Conservation (phyloP, 2,888 invertebrate species). For the Cephonodes hylas region DNA sequence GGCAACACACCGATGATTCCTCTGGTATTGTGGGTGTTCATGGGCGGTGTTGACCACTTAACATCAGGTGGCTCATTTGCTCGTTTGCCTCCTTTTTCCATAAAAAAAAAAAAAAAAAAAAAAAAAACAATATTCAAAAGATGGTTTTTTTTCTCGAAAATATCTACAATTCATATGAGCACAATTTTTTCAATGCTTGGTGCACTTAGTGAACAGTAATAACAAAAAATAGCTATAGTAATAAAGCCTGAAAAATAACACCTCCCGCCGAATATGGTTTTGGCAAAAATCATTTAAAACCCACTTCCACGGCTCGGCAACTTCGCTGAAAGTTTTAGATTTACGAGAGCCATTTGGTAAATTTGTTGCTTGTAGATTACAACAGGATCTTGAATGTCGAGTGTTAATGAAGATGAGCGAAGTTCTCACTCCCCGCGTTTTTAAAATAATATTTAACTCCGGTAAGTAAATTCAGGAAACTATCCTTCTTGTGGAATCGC, state of each 20-base stretch:
- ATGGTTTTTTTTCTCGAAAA: no score
- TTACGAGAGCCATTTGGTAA: constrained; percentile 29
- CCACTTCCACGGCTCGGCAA: constrained; percentile 25
- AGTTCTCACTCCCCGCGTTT: neutral
- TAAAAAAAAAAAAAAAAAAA: no score
- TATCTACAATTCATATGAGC: no score
- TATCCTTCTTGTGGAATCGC: neutral
- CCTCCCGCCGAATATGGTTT: neutral
- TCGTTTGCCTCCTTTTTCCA: no score
- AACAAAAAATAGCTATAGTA: no score
- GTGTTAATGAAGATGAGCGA: constrained; percentile 7
- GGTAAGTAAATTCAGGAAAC: neutral
- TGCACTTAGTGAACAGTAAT: no score
- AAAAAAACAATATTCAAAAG: no score
- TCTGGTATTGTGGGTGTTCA: no score
- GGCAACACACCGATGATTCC: no score
- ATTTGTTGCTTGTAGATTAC: constrained; percentile 28
- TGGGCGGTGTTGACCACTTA: no score
- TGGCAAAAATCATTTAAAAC: constrained; percentile 12
- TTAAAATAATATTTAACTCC: constrained; percentile 5
- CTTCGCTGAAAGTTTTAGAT: constrained; percentile 27
- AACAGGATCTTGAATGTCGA: constrained; percentile 22
- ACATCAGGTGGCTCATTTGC: no score
- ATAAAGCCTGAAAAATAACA: neutral
- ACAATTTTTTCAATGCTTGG: no score